Conservation (phyloP, 1,140 invertebrate genomes). For the Platyura marginata region DNA sequence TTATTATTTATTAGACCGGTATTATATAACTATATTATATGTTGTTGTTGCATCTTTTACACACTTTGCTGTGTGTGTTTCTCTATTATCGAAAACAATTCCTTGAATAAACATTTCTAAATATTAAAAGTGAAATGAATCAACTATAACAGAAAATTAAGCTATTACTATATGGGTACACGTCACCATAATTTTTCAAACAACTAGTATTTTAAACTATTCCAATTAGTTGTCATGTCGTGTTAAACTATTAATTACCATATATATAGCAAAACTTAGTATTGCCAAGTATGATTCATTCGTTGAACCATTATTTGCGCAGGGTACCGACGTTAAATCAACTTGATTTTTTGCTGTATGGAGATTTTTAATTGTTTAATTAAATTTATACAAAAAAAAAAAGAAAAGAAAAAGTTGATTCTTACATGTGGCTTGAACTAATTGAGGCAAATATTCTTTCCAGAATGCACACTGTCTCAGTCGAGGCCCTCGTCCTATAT, state of each 20-base stretch:
- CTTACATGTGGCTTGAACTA: conserved; percentile 44
- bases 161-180: too few relatives aligned
- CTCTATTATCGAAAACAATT: background rate
- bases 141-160: background rate
- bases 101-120: background rate
- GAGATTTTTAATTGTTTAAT: background rate
- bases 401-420: too few relatives aligned
- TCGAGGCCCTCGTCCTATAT: conserved; percentile 67
- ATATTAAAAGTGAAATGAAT: background rate
- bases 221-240: too few relatives aligned
- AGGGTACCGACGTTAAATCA: background rate
- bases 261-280: background rate
- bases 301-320: background rate
- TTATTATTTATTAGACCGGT: background rate
- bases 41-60: background rate
- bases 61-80: background rate
- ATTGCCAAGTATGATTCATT: too few relatives aligned
- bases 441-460: conserved; percentile 83
- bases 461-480: conserved; percentile 90
- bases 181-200: too few relatives aligned
- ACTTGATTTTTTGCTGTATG: background rate
- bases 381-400: too few relatives aligned
- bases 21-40: background rate
- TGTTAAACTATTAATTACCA: too few relatives aligned
- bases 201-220: too few relatives aligned